A percentile compares a stretch with the other conserved stretches of the same genome.
phyloP scores from a whole-genome alignment of 2,113 vertebrate species.

The Neodon shergylaensis region DNA sequence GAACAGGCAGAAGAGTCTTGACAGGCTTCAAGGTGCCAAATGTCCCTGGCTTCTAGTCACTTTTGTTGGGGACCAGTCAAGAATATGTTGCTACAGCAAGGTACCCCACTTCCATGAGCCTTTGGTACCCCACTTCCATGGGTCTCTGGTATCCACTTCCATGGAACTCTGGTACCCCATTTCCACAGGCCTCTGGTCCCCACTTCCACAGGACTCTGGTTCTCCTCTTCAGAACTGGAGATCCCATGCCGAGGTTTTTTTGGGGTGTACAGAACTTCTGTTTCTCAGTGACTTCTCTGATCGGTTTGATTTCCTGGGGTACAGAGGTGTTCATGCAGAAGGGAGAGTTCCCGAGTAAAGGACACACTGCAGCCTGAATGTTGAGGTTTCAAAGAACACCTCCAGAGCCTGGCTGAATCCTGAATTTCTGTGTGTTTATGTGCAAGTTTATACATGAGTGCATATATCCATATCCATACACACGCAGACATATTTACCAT shows the following conservation, averaged over 20 bases:
- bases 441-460: fast-evolving
- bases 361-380: background rate
- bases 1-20: fast-evolving
- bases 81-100: background rate
- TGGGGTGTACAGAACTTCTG: fast-evolving
- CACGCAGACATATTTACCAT: fast-evolving
- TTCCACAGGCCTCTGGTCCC: too few relatives aligned
- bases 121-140: background rate
- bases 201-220: background rate
- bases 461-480: background rate
- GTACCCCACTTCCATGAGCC: too few relatives aligned
- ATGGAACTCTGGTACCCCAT: background rate
- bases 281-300: background rate
- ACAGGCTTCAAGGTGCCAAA: fast-evolving
- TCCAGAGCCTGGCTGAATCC: fast-evolving
- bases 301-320: too few relatives aligned
- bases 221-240: background rate
- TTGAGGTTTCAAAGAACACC: fast-evolving
- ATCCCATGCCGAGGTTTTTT: background rate
- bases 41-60: background rate
- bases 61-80: background rate
- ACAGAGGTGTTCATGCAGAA: background rate
- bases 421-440: background rate
- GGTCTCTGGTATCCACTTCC: background rate
- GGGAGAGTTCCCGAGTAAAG: background rate